Evolutionary conservation across 2,797 vertebrate species (phyloP).

Genomic region (Molothrus ater): DNA sequence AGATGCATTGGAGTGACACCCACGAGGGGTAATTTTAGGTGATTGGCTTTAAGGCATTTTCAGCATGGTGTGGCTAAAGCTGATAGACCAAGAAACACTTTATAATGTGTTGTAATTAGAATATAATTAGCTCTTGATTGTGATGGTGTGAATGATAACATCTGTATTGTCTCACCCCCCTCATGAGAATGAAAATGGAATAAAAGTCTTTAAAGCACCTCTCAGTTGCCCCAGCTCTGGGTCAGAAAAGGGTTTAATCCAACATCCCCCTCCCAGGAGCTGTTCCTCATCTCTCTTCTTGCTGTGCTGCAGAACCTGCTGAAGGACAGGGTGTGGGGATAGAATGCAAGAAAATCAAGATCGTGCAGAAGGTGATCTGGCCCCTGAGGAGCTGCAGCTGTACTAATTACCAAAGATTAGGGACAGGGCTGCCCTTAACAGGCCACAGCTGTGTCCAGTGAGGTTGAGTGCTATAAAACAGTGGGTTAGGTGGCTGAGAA

Average conservation of each 20-base stretch:
- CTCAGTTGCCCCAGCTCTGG: background rate
- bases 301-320: background rate
- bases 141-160: background rate
- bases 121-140: background rate
- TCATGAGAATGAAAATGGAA: background rate
- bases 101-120: background rate
- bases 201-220: background rate
- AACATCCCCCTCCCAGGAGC: background rate
- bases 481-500: too few species aligned
- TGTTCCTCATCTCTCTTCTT: background rate
- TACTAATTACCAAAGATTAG: too few species aligned
- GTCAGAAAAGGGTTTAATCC: background rate
- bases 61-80: background rate
- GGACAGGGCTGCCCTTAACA: too few species aligned
- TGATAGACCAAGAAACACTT: background rate
- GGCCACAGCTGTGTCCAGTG: too few species aligned
- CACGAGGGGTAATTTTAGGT: background rate
- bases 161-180: background rate
- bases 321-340: too few species aligned
- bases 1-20: background rate
- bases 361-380: too few species aligned
- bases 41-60: background rate
- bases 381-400: too few species aligned
- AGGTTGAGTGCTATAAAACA: too few species aligned
- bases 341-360: too few species aligned